A percentile compares a stretch with the other conserved stretches of the same genome.
phyloP scores from a whole-genome alignment of 1,140 invertebrate species.

The Drosophila triauraria region DNA sequence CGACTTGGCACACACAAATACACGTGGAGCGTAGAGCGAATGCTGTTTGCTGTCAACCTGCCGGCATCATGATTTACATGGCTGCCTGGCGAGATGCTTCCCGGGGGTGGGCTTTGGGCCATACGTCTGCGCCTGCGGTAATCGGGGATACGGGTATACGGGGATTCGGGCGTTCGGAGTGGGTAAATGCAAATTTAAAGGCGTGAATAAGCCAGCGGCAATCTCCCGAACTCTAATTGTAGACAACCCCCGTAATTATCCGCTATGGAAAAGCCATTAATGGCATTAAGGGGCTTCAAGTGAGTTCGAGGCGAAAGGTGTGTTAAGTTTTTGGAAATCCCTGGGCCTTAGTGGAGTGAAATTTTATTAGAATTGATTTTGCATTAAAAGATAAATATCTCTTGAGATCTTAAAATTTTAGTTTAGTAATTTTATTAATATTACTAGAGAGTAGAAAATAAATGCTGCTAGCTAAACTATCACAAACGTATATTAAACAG shows the following conservation, averaged over 20 bases:
- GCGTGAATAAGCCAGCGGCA: constrained; percentile 79
- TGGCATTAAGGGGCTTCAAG: constrained; percentile 70
- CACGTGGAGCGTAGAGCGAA: constrained; percentile 21
- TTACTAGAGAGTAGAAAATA: no score
- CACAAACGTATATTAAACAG: no score
- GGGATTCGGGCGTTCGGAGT: not conserved
- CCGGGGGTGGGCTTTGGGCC: constrained; percentile 21
- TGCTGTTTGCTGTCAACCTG: constrained; percentile 74
- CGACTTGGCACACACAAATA: constrained; percentile 61
- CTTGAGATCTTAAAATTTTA: not conserved
- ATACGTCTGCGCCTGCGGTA: constrained; percentile 39
- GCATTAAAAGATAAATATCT: not conserved
- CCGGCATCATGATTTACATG: constrained; percentile 80
- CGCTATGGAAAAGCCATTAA: constrained; percentile 84
- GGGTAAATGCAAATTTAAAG: constrained; percentile 82
- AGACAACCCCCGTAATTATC: constrained; percentile 83
- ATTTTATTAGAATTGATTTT: constrained; percentile 4
- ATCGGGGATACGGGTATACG: not conserved
- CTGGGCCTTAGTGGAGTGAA: not conserved
- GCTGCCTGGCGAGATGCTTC: constrained; percentile 54
- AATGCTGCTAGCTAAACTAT: no score
- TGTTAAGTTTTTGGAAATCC: constrained; percentile 23
- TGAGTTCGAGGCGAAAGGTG: constrained; percentile 23
- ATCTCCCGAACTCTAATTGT: constrained; percentile 71
- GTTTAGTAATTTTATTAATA: not conserved